A percentile compares a stretch with the other conserved stretches of the same genome.
Conservation (phyloP, 2,113 vertebrate genomes). For the Nesoenas mayeri region DNA sequence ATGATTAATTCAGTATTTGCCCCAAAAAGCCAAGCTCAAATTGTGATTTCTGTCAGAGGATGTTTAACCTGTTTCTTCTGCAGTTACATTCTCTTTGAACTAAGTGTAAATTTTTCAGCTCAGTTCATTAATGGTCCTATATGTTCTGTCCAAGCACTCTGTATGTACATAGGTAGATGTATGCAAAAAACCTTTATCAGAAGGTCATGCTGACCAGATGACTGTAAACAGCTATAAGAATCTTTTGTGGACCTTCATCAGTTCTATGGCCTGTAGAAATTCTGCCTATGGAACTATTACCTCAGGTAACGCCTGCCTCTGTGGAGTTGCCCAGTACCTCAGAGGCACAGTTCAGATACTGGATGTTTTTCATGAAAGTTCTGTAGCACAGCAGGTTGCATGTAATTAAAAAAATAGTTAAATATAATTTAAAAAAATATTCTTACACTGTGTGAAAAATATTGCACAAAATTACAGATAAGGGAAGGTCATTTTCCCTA, state of each 20-base stretch:
- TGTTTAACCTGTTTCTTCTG: neutral
- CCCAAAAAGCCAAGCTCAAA: neutral
- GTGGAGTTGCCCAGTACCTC: neutral
- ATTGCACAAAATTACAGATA: neutral
- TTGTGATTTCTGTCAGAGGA: neutral
- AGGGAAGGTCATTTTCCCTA: neutral
- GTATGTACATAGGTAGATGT: neutral
- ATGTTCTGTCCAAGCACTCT: neutral
- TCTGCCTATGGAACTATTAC: neutral
- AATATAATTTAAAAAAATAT: no score
- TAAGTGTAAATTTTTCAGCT: neutral
- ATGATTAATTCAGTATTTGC: neutral
- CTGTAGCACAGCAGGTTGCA: accelerated
- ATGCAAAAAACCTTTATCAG: neutral
- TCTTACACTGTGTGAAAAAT: neutral
- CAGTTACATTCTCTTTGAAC: neutral
- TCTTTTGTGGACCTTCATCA: neutral
- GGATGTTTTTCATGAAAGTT: neutral
- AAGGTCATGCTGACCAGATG: neutral
- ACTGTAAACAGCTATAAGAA: neutral
- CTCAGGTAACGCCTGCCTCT: neutral
- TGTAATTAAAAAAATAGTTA: neutral
- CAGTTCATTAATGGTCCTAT: neutral
- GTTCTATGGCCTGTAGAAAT: neutral
- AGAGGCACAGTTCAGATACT: neutral